Base-by-base conservation (phyloP, 2,113 vertebrate genomes). In the Cercopithecus mona region DNA sequence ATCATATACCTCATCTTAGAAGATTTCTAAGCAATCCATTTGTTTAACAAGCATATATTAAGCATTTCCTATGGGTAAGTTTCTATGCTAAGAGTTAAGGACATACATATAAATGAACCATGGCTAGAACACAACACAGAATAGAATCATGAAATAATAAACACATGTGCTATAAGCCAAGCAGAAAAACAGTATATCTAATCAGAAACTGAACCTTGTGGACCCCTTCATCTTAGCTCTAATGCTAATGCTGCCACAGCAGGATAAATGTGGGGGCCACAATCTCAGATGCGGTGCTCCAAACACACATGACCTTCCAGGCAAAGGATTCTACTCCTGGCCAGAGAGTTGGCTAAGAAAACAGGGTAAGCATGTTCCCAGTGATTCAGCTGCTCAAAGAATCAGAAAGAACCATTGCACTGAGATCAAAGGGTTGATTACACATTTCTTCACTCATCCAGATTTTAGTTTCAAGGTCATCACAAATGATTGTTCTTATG, bases 391-490 rank as follows among this genome's bases (percentile, higher is more conserved):
- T 88, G 45, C 52, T 82, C 92, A 70, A 78, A 0, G 27, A 96
- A 91, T 85, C 52, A 82, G 66, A 85, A 96, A 96, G 18, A 32
- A 87, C n/a, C 6, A 38, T 68, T 79, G 38, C 18, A 11, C 1
- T 6, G 10, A 27, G 38, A 83, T 80, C 93, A 88, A 93, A 80
- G 45, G 2, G 40, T 61, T 93, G 84, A 87, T 92, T 73, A 57
- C 38, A 3, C 73, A 82, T 93, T 93, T 95, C 81, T 96, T 96
- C 27, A 1, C n/a, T 89, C 64, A 86, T 89, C 50, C 32, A 68
- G 92, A 81, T 80, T 48, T 90, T 82, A 57, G 64, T 78, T 96
- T 78, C 96, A 93, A 96, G 92, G 70, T 45, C 96, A 80, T 96
- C 87, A 92, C 82, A 94, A 84, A 84, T 88, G 32, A 94, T 92